Conservation (phyloP, 2,113 vertebrate species). For the Macroglossus sobrinus region DNA sequence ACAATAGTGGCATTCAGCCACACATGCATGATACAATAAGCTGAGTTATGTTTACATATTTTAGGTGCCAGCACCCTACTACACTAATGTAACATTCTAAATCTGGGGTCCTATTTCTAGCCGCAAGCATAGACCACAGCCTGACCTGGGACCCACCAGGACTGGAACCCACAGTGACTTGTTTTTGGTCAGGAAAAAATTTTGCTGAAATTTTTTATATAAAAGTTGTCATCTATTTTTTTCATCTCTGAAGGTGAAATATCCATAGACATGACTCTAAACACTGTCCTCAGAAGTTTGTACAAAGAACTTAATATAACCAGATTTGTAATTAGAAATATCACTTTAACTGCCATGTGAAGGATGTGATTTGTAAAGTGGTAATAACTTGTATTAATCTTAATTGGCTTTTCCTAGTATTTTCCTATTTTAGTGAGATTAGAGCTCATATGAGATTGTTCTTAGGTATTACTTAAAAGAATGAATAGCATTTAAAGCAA, state of each 20-base stretch:
- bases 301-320: not conserved
- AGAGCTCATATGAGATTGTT: not conserved
- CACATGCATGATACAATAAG: too few relatives aligned
- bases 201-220: not conserved
- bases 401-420: not conserved
- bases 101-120: too few relatives aligned
- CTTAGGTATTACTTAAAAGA: not conserved
- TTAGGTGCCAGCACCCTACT: too few relatives aligned
- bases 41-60: too few relatives aligned
- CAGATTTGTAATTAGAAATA: not conserved
- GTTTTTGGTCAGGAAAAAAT: not conserved
- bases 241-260: not conserved
- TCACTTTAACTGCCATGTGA: not conserved
- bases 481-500: not conserved
- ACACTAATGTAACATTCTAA: too few relatives aligned
- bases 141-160: too few relatives aligned
- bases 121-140: too few relatives aligned
- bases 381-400: not conserved
- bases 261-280: not conserved
- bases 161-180: not conserved
- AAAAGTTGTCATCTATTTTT: not conserved
- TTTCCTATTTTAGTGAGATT: not conserved
- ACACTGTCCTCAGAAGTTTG: not conserved
- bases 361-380: not conserved
- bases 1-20: too few relatives aligned